phyloP scores from a whole-genome alignment of 2,797 vertebrate species.

The Semaprochilodus insignis region DNA sequence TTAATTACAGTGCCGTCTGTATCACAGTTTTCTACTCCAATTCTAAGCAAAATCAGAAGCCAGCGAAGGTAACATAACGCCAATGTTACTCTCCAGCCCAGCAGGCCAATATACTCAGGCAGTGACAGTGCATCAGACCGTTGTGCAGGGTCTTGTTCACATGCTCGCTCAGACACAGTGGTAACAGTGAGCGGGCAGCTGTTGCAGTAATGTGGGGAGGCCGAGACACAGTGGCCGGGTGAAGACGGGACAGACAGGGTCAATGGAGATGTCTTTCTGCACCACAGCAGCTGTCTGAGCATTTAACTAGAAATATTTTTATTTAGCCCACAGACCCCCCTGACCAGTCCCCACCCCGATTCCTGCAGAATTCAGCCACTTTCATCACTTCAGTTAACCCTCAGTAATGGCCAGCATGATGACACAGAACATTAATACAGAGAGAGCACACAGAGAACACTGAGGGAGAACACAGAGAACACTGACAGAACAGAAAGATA shows the following conservation, averaged over 20 bases:
- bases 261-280: slow-evolving; percentile 53
- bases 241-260: slow-evolving; percentile 7
- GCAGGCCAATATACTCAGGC: not conserved
- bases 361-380: not conserved
- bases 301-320: slow-evolving; percentile 27
- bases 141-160: slow-evolving; percentile 1
- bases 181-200: slow-evolving; percentile 27
- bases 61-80: not conserved
- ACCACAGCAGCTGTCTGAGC: slow-evolving; percentile 49
- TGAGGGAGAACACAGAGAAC: no score
- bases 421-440: no score
- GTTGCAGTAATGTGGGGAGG: slow-evolving; percentile 18
- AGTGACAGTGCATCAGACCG: not conserved
- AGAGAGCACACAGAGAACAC: no score
- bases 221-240: slow-evolving; percentile 9
- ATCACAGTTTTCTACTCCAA: no score
- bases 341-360: not conserved
- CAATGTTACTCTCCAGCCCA: not conserved
- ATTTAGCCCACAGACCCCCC: not conserved
- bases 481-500: no score
- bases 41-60: not conserved
- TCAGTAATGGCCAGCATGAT: no score
- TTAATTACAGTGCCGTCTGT: no score
- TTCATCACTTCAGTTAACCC: no score
- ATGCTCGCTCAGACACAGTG: not conserved